Evolutionary conservation across 1,140 invertebrate species (phyloP).

Genomic region (Drosophila bocki): DNA sequence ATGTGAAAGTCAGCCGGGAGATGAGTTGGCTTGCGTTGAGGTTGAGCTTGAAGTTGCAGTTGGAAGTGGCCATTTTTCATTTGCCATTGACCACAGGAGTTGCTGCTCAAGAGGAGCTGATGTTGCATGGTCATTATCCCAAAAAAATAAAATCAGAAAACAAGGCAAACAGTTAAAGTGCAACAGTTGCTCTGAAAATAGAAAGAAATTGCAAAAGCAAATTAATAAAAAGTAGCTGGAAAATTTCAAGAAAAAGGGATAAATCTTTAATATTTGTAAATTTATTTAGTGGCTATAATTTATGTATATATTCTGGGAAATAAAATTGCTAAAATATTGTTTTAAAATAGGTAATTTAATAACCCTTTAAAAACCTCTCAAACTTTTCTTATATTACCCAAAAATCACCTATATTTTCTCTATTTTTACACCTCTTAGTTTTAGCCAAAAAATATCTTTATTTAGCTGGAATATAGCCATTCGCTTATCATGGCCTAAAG

Average conservation of each 20-base stretch:
- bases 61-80: conserved; percentile 54
- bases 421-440: not conserved
- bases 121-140: conserved; percentile 39
- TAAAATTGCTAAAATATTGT: too few relatives aligned
- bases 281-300: too few relatives aligned
- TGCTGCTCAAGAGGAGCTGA: conserved; percentile 7
- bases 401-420: not conserved
- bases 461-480: not conserved
- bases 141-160: not conserved
- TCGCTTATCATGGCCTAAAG: too few relatives aligned
- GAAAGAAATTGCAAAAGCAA: not conserved
- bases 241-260: not conserved
- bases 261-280: too few relatives aligned
- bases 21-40: conserved; percentile 1
- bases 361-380: too few relatives aligned
- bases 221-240: not conserved
- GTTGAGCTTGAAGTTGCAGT: not conserved
- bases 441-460: not conserved
- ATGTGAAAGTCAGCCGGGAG: conserved; percentile 12
- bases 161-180: not conserved
- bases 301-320: too few relatives aligned
- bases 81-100: conserved; percentile 33
- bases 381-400: too few relatives aligned
- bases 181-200: not conserved
- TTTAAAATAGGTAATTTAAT: too few relatives aligned